Evolutionary conservation across 2,797 vertebrate species (phyloP).

Genomic region (Pteronotus mesoamericanus): DNA sequence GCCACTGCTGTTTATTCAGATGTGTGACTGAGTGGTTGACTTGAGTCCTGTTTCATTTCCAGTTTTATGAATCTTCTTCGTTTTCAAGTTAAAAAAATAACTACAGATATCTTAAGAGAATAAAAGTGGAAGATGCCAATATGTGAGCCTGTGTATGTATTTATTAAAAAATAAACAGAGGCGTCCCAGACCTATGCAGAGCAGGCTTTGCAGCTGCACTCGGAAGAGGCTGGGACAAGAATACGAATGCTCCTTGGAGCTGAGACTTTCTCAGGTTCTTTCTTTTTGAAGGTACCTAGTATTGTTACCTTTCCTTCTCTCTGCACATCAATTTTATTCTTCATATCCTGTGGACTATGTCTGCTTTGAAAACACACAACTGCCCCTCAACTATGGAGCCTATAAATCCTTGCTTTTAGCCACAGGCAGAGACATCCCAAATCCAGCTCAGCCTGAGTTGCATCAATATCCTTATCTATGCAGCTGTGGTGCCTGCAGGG

Average conservation of each 20-base stretch:
- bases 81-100: background rate
- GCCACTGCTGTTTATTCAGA: background rate
- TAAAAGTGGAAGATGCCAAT: background rate
- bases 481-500: accelerated
- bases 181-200: background rate
- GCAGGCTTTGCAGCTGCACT: accelerated
- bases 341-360: background rate
- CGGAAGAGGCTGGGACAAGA: background rate
- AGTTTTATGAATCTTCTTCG: background rate
- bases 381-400: background rate
- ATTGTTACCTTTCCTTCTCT: background rate
- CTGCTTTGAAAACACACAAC: background rate
- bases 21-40: background rate
- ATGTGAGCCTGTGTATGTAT: background rate
- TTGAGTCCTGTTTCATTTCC: background rate
- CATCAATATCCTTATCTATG: background rate
- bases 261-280: background rate
- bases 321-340: background rate
- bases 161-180: background rate
- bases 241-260: background rate
- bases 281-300: background rate
- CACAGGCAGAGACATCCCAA: background rate
- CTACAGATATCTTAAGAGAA: background rate
- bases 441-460: background rate
- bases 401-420: background rate